phyloP scores from a whole-genome alignment of 2,113 vertebrate genomes.

The Muntiacus reevesi region DNA sequence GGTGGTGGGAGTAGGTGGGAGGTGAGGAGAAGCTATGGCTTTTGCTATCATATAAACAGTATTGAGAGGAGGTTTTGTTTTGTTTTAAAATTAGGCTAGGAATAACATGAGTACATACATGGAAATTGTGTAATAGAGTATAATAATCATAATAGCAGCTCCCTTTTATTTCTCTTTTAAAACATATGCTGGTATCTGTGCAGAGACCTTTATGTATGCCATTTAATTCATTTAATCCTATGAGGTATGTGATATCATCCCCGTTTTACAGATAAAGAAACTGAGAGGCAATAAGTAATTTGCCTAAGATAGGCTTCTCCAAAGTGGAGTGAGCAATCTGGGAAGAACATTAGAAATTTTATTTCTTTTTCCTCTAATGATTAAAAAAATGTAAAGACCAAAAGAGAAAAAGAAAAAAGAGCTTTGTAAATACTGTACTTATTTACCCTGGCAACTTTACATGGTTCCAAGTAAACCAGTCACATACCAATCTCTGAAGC shows the following conservation, averaged over 20 bases:
- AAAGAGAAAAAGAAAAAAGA: background rate
- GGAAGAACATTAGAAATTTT: background rate
- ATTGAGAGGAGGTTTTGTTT: background rate
- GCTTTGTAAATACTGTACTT: background rate
- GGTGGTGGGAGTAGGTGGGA: background rate
- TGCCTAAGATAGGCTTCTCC: background rate
- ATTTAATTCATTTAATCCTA: background rate
- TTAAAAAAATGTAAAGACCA: background rate
- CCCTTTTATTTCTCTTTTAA: conserved; percentile 2
- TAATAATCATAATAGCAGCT: background rate
- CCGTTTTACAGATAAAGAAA: conserved; percentile 10
- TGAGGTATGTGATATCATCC: background rate
- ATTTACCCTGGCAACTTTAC: background rate
- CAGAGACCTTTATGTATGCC: background rate
- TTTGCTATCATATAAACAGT: background rate
- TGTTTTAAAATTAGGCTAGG: background rate
- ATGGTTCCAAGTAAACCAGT: background rate
- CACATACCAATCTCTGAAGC: too few relatives aligned
- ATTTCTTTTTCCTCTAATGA: background rate
- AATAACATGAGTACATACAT: background rate
- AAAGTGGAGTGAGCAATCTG: background rate
- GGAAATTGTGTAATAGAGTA: background rate
- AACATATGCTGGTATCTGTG: background rate
- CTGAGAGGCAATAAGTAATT: background rate
- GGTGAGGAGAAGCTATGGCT: background rate